A percentile compares a stretch with the other conserved stretches of the same genome.
phyloP scores from a whole-genome alignment of 1,140 invertebrate genomes.

The Anoplolepis gracilipes region DNA sequence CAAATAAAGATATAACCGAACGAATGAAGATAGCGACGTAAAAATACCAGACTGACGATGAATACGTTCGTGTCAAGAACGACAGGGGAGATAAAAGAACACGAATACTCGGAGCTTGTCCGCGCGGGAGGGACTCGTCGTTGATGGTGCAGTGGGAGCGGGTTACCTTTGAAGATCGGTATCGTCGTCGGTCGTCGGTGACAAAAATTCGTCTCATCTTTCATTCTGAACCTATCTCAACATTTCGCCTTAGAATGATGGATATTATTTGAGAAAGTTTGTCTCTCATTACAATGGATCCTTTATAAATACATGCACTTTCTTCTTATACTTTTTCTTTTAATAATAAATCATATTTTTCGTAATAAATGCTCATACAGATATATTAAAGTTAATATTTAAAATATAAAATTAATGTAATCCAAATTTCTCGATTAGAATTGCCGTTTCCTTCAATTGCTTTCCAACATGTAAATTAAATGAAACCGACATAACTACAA shows the following conservation, averaged over 20 bases:
- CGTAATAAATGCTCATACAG: not conserved
- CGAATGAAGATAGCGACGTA: constrained; percentile 40
- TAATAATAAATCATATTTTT: not conserved
- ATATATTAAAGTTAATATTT: no score
- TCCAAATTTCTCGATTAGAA: not conserved
- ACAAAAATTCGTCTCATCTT: constrained; percentile 49
- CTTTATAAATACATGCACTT: not conserved
- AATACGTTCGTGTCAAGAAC: constrained; percentile 49
- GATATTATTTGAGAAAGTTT: not conserved
- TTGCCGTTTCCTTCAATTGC: not conserved
- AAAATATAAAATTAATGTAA: not conserved
- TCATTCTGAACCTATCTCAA: constrained; percentile 53
- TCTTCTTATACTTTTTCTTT: not conserved
- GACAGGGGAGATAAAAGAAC: constrained; percentile 50
- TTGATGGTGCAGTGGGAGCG: constrained; percentile 38
- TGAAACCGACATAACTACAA: not conserved
- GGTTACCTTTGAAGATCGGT: constrained; percentile 59
- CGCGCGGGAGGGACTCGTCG: constrained; percentile 45
- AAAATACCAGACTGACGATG: constrained; percentile 55
- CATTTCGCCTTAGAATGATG: constrained; percentile 17
- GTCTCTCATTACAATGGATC: not conserved
- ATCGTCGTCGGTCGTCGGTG: constrained; percentile 37
- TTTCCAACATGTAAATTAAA: not conserved
- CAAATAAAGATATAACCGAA: constrained; percentile 25
- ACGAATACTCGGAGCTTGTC: constrained; percentile 53